Conservation (phyloP, 2,113 vertebrate genomes). For the Silurus asotus region DNA sequence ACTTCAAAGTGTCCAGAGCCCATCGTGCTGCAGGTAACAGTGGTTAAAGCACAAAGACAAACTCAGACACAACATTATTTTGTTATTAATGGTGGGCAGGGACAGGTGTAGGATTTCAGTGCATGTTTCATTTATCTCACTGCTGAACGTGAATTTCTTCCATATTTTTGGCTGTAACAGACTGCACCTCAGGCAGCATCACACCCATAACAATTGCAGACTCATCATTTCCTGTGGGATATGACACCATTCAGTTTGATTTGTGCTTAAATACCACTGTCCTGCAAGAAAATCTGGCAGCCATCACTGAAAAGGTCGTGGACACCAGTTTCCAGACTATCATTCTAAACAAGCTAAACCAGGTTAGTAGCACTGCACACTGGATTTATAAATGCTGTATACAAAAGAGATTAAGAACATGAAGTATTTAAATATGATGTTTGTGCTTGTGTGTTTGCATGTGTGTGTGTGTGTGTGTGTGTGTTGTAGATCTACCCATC, state of each 20-base stretch:
- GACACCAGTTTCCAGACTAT: constrained; percentile 28
- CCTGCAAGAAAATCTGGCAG: constrained; percentile 46
- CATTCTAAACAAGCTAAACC: constrained; percentile 50
- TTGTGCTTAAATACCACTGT: constrained; percentile 36
- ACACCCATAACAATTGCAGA: constrained; percentile 40
- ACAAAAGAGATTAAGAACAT: background rate
- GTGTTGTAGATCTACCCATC: constrained; percentile 43
- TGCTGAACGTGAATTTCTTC: background rate
- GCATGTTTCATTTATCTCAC: background rate
- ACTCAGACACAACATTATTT: background rate
- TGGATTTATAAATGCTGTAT: background rate
- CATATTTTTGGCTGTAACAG: constrained; percentile 3
- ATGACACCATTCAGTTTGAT: constrained; percentile 34
- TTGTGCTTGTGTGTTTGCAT: background rate
- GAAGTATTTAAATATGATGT: background rate
- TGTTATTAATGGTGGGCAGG: background rate
- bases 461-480: background rate
- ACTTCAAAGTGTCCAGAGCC: background rate
- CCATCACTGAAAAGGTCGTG: constrained; percentile 51
- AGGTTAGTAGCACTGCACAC: constrained; percentile 41
- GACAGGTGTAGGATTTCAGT: background rate
- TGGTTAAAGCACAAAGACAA: background rate
- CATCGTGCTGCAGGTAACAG: background rate
- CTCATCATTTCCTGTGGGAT: constrained; percentile 48
- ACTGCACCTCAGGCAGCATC: constrained; percentile 39